Evolutionary conservation across 2,888 invertebrate species (phyloP).

Genomic region (Drosophila prostipennis): DNA sequence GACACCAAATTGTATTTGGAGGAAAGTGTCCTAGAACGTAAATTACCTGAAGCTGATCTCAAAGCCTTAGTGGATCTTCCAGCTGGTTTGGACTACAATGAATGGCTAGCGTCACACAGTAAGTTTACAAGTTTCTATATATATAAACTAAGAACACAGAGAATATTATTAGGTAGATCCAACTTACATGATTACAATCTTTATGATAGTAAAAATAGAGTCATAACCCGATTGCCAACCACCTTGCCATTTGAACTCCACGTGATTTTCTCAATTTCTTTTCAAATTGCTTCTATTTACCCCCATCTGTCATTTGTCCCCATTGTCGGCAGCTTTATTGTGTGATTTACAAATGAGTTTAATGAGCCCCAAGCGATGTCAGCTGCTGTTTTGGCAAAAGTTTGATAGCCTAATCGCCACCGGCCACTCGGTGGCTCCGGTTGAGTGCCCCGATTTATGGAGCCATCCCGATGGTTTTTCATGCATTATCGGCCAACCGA

Average conservation of each 20-base stretch:
- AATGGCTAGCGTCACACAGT: conserved; percentile 99
- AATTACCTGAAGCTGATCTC: conserved; percentile 97
- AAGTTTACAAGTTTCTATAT: conserved; percentile 81
- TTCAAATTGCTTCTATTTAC: conserved; percentile 22
- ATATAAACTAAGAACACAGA: too few relatives aligned
- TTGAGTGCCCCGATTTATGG: conserved; percentile 29
- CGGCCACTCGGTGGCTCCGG: conserved; percentile 20
- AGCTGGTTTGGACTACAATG: conserved; percentile 97
- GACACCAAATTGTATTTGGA: conserved; percentile 98
- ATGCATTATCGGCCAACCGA: conserved; percentile 7
- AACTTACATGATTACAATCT: background rate
- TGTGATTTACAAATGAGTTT: conserved; percentile 42
- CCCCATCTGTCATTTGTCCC: conserved; percentile 10
- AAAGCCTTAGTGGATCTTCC: conserved; percentile 97
- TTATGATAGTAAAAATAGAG: background rate
- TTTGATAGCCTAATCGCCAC: conserved; percentile 34
- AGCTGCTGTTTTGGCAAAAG: conserved; percentile 22
- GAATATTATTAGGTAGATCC: too few relatives aligned
- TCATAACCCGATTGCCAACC: too few relatives aligned
- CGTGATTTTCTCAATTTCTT: conserved; percentile 16
- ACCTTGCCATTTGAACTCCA: conserved; percentile 1
- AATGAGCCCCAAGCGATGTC: conserved; percentile 6
- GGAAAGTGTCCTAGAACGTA: conserved; percentile 96
- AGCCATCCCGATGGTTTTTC: background rate
- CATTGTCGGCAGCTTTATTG: conserved; percentile 33